phyloP scores from a whole-genome alignment of 2,888 invertebrate genomes.

The Calephelis perditalis region DNA sequence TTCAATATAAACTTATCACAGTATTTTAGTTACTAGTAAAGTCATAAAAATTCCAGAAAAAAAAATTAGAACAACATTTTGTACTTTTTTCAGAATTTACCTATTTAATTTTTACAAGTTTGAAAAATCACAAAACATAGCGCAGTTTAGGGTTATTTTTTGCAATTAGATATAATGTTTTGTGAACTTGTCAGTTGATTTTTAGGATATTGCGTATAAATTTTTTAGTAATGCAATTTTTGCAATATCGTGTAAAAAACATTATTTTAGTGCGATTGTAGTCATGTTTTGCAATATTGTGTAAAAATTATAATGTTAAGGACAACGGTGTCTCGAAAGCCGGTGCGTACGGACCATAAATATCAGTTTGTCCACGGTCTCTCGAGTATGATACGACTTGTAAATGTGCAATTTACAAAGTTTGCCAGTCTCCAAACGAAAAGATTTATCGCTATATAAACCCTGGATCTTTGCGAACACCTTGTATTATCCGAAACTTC shows the following conservation, averaged over 20 bases:
- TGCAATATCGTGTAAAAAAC: neutral
- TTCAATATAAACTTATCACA: too few species aligned
- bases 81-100: too few species aligned
- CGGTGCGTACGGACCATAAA: slow-evolving; percentile 56
- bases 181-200: too few species aligned
- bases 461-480: slow-evolving; percentile 44
- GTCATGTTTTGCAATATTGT: neutral
- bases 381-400: slow-evolving; percentile 54
- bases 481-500: slow-evolving; percentile 42
- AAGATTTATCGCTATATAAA: slow-evolving; percentile 48
- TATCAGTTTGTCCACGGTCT: slow-evolving; percentile 50
- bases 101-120: too few species aligned
- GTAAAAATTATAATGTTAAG: neutral
- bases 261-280: too few species aligned
- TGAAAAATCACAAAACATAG: too few species aligned
- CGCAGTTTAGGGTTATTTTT: too few species aligned
- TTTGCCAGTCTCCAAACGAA: slow-evolving; percentile 33
- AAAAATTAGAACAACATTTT: too few species aligned
- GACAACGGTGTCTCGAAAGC: neutral
- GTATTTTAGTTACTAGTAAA: too few species aligned
- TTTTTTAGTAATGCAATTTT: neutral
- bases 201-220: too few species aligned
- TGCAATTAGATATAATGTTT: too few species aligned
- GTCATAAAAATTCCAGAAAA: too few species aligned
- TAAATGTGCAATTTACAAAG: slow-evolving; percentile 62